Conservation (phyloP, 1,140 invertebrate genomes). For the Listronotus bonariensis region DNA sequence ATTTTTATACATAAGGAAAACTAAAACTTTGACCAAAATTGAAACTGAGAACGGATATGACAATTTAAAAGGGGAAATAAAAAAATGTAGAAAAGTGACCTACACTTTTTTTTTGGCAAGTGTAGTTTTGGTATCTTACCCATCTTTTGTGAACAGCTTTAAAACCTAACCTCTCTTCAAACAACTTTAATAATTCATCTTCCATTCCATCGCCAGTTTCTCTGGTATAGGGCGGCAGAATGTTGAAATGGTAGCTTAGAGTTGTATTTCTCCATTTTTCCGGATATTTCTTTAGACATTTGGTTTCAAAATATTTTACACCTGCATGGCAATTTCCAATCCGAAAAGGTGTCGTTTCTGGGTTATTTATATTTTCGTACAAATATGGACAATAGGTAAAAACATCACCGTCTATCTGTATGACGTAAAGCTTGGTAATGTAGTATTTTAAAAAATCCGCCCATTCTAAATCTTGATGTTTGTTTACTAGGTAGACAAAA, state of each 20-base stretch:
- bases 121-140: too few species aligned
- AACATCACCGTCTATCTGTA: background rate
- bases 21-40: too few species aligned
- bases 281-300: background rate
- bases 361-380: constrained; percentile 10
- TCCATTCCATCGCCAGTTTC: too few species aligned
- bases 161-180: too few species aligned
- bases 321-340: constrained; percentile 6
- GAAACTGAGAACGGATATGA: too few species aligned
- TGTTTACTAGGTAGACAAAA: constrained; percentile 3
- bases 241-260: background rate
- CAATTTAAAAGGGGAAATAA: too few species aligned
- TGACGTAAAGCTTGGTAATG: constrained; percentile 1
- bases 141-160: too few species aligned
- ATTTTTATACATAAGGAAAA: too few species aligned
- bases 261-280: constrained; percentile 15
- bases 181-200: too few species aligned
- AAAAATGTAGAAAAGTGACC: too few species aligned
- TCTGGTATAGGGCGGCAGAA: too few species aligned
- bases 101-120: too few species aligned
- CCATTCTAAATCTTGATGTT: background rate
- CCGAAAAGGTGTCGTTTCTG: background rate
- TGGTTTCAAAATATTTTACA: background rate
- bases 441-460: background rate
- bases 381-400: constrained; percentile 11